A percentile compares a stretch with the other conserved stretches of the same genome.
These are phyloP conservation scores for Drosophila yakuba DNA, from an alignment of 1,140 invertebrate species.

Conservation along the genomic window DNA sequence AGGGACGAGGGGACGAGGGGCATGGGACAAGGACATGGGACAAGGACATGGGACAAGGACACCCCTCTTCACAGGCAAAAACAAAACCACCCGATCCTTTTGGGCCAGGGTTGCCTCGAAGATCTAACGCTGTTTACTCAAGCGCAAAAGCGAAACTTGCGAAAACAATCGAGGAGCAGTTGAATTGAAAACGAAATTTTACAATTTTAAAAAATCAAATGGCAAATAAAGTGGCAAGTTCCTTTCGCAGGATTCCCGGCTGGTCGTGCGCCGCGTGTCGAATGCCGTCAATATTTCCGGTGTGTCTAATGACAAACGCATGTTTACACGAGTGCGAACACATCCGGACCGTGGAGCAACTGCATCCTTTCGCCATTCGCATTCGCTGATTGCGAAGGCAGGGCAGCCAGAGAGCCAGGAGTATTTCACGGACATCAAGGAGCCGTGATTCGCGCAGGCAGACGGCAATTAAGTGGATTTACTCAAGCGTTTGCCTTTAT, in stretches of 20 bases:
- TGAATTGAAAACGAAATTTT: conserved; percentile 46
- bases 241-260: conserved; percentile 10
- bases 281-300: conserved; percentile 79
- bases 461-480: conserved; percentile 78
- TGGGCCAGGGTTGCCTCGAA: neutral
- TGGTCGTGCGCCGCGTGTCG: conserved; percentile 72
- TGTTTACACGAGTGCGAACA: conserved; percentile 83
- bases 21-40: conserved; percentile 37
- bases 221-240: conserved; percentile 66
- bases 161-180: conserved; percentile 37
- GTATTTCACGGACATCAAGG: conserved; percentile 72
- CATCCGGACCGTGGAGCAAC: conserved; percentile 49
- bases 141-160: conserved; percentile 62
- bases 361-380: conserved; percentile 11
- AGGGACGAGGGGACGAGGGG: conserved; percentile 11
- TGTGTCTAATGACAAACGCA: conserved; percentile 83
- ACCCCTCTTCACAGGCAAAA: conserved; percentile 22
- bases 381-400: conserved; percentile 52
- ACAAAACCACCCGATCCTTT: conserved; percentile 53
- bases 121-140: conserved; percentile 64
- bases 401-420: conserved; percentile 12
- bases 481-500: conserved; percentile 71
- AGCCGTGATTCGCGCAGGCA: conserved; percentile 37
- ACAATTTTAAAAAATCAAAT: conserved; percentile 80
- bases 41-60: conserved; percentile 40